Evolutionary conservation across 1,140 invertebrate genomes (phyloP), one percentile per base, ranked within the genome.

Genomic region (Bathynomus jamesi): DNA sequence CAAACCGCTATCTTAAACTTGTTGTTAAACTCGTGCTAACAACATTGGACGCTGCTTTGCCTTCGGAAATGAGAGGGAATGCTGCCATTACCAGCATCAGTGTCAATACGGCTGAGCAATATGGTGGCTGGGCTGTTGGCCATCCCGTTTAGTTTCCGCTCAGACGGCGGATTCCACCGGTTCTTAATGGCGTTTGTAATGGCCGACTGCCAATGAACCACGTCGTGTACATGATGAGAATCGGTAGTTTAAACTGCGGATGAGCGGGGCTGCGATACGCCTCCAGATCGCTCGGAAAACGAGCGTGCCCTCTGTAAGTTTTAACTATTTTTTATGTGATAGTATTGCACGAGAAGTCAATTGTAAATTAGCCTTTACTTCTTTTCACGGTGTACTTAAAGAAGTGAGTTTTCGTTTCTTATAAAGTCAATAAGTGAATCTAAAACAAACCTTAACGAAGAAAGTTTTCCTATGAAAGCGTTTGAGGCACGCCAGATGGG

Each of bases 41-140:
- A 53, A 53, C 40, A 53, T 53, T 53, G 40, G 40, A 53, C 17
- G 21, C 21, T 17, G 21, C 40, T 53, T 53, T 53, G 40, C 11
- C 40, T 53, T 53, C 40, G 40, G 40, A 53, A 53, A 53, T 53
- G 40, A 53, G 40, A 53, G 40, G 40, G 40, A 53, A 53, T 53
- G 40, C 40, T 3, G 2, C 40, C 40, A 53, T 53, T 53, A 53
- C 40, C 40, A 53, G 40, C 40, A 53, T 53, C 40, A 53, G 40
- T 53, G 40, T 53, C 40, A 53, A 53, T 53, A 53, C 40, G 40
- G 40, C 40, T 53, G 40, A 53, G 40, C 40, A 53, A 53, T 53
- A 53, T 53, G 40, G 40, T 53, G 40, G 40, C 40, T 53, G 40
- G 40, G n/a, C 13, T 53, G 40, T 53, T 53, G 40, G 40, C 40